phyloP scores from a whole-genome alignment of 2,888 invertebrate species.

The Automeris io region DNA sequence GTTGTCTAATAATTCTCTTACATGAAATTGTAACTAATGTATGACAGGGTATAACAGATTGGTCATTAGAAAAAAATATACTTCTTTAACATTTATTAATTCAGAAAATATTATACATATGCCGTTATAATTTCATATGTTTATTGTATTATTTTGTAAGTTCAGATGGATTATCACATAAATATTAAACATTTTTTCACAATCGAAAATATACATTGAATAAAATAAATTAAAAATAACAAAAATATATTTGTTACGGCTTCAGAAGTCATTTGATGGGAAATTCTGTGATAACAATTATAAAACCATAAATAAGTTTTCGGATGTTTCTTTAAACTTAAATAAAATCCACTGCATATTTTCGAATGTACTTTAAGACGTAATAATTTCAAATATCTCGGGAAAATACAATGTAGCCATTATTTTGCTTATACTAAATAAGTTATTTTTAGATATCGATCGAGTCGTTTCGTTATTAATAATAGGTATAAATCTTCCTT shows the following conservation, averaged over 20 bases:
- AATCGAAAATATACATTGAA: too few relatives aligned
- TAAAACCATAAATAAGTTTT: too few relatives aligned
- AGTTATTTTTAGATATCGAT: conserved; percentile 66
- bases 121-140: conserved; percentile 2
- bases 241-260: too few relatives aligned
- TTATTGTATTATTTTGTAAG: conserved; percentile 6
- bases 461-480: conserved; percentile 66
- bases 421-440: conserved; percentile 56
- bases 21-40: conserved; percentile 14
- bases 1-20: conserved; percentile 12
- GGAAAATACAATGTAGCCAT: conserved; percentile 41
- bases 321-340: too few relatives aligned
- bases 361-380: conserved; percentile 33
- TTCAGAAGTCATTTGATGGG: too few relatives aligned
- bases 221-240: too few relatives aligned
- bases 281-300: too few relatives aligned
- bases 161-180: conserved; percentile 2
- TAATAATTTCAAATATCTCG: conserved; percentile 33
- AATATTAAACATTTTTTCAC: too few relatives aligned
- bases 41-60: conserved; percentile 11
- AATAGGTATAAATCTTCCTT: conserved; percentile 73
- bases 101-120: conserved; percentile 9
- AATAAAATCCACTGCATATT: conserved; percentile 19
- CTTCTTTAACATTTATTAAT: conserved; percentile 6
- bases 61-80: conserved; percentile 10